These are phyloP conservation scores for Electrophaes corylata DNA, from an alignment of 2,888 invertebrate genomes.

Conservation along the genomic window DNA sequence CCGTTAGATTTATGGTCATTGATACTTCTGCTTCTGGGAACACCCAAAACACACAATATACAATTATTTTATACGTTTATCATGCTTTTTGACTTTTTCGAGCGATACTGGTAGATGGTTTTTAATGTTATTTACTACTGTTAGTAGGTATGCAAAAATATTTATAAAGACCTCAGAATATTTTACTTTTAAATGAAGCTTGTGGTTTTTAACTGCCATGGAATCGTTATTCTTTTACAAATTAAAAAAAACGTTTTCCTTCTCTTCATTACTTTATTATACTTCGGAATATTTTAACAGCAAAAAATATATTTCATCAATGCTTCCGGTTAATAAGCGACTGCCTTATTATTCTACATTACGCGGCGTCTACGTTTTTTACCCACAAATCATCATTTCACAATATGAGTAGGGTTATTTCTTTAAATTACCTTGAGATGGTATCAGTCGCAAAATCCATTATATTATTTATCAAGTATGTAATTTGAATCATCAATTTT, in stretches of 20 bases:
- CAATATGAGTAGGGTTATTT: constrained; percentile 40
- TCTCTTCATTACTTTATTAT: constrained; percentile 27
- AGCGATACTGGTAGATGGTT: not conserved
- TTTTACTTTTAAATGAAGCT: constrained; percentile 22
- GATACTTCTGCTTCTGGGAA: constrained; percentile 12
- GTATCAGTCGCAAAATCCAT: constrained; percentile 45
- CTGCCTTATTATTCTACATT: constrained; percentile 43
- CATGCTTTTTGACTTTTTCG: not conserved
- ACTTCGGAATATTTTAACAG: constrained; percentile 25
- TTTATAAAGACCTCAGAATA: constrained; percentile 3
- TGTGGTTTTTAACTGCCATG: constrained; percentile 2
- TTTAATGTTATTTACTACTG: not conserved
- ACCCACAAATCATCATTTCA: constrained; percentile 42
- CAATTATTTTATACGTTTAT: not conserved
- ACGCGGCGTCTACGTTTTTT: constrained; percentile 43
- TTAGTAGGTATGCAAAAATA: constrained; percentile 7
- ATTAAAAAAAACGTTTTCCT: constrained; percentile 19
- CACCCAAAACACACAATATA: not conserved
- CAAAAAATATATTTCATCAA: constrained; percentile 42
- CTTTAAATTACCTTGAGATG: constrained; percentile 38
- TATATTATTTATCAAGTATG: constrained; percentile 48
- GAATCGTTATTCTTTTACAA: constrained; percentile 23
- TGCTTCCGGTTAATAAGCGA: constrained; percentile 43
- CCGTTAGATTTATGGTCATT: constrained; percentile 25
- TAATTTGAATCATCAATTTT: constrained; percentile 51